Percentiles rank a stretch among this genome's conserved stretches.
Evolutionary conservation across 1,140 invertebrate species (phyloP).

Genomic region (Drosophila funebris): DNA sequence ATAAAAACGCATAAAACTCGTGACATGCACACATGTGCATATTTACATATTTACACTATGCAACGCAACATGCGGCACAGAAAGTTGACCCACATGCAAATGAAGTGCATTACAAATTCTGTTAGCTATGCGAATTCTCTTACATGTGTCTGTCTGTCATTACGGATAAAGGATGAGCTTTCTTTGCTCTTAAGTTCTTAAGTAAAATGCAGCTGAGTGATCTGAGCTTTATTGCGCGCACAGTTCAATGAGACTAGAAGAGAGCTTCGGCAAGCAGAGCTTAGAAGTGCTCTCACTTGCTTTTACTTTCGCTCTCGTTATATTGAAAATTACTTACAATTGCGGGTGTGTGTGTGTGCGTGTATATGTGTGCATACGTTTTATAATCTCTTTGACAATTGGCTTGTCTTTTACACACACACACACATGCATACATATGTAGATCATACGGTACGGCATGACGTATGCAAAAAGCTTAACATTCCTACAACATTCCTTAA

Average conservation of each 20-base stretch:
- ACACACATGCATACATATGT: neutral
- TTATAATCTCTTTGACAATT: constrained; percentile 8
- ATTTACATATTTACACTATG: neutral
- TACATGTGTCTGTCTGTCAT: neutral
- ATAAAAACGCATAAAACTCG: constrained; percentile 58
- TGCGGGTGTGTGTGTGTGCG: neutral
- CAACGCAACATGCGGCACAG: neutral
- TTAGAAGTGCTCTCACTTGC: constrained; percentile 6
- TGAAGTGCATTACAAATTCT: no score
- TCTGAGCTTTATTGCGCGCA: neutral
- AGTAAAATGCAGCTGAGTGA: no score
- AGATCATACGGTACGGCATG: neutral
- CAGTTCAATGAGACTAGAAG: neutral
- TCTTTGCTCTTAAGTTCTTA: neutral
- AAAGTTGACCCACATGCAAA: constrained; percentile 27
- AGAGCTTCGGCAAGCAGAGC: constrained; percentile 23
- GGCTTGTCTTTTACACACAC: neutral
- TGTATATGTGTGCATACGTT: neutral
- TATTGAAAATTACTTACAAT: neutral
- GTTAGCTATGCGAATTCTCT: neutral
- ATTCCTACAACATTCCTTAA: neutral
- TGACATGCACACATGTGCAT: constrained; percentile 10
- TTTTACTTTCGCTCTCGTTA: constrained; percentile 28
- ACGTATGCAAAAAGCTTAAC: constrained; percentile 10
- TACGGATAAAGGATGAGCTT: no score